Evolutionary conservation across 1,140 invertebrate genomes (phyloP), one percentile per base, ranked within the genome.

Genomic region (Tetraneura akinire): DNA sequence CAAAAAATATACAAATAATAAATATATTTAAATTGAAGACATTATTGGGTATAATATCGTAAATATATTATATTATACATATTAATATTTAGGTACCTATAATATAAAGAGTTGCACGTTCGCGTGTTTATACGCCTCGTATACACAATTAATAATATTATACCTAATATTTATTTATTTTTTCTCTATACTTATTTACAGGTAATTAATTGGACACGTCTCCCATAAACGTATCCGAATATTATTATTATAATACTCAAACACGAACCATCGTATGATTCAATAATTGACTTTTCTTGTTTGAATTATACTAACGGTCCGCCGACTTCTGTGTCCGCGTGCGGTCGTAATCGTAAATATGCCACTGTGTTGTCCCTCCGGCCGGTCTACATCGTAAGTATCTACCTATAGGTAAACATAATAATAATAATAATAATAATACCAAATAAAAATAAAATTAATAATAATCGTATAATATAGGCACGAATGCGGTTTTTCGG

Each of bases 211-310:
- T 37, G 8, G 8, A 37, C 32, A 37, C 32, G 8, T 37, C 32
- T 3, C n/a, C n/a, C 9, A 64, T 10, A 68, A 45, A 68, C 37
- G 64, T 6, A 26, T 14, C 66, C 66, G 21, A 68, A 68, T 26
- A 66, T 68, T 45, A 45, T 45, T 45, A 23, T 21, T 9, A 23
- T 45, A 23, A 45, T 68, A 23, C 42, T 64, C 18, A 37, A 64
- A 37, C 32, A n/a, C 32, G n/a, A n/a, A 37, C 21, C 6, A 37
- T 68, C 42, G 42, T 68, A 47, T 73, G 37, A 29, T 42, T 37
- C 29, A 29, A 23, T 73, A 73, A 73, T 73, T 73, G 70, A 51
- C 70, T 73, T 73, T 73, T 73, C 70, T 29, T 73, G 70, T 73
- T 73, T 73, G 29, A 73, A 73, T 73, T 53, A 73, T 53, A 73